Evolutionary conservation across 2,888 invertebrate genomes (phyloP).

Genomic region (Lypha dubia): DNA sequence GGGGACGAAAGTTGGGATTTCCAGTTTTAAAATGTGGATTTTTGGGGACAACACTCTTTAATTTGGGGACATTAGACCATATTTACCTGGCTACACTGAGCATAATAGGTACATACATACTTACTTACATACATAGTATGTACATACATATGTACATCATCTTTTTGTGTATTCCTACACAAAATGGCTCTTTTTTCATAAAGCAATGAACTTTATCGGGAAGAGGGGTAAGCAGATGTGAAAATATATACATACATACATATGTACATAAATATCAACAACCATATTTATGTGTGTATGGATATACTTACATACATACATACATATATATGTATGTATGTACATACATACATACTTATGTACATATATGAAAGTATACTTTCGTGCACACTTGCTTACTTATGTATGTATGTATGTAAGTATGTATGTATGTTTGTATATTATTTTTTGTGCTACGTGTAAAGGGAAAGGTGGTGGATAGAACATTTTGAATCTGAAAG

Average conservation of each 20-base stretch:
- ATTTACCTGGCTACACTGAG: conserved; percentile 5
- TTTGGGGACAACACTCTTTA: no score
- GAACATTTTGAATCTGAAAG: conserved; percentile 15
- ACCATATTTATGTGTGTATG: not conserved
- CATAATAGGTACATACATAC: not conserved
- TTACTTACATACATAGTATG: not conserved
- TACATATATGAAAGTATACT: no score
- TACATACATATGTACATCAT: conserved; percentile 37
- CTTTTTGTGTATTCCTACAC: conserved; percentile 9
- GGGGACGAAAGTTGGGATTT: no score
- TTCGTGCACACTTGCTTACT: no score
- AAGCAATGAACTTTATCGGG: conserved; percentile 45
- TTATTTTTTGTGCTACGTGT: no score
- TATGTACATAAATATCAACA: not conserved
- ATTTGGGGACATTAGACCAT: conserved; percentile 51
- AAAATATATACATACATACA: not conserved
- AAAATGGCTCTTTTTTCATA: not conserved
- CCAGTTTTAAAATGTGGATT: not conserved
- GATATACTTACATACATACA: not conserved
- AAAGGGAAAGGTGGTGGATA: not conserved
- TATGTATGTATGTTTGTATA: not conserved
- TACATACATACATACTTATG: no score
- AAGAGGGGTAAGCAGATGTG: conserved; percentile 5
- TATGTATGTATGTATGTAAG: not conserved
- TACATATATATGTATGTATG: not conserved